Evolutionary conservation across 2,888 invertebrate genomes (phyloP), one percentile per base, ranked within the genome.

Genomic region (Lutraria lutraria): DNA sequence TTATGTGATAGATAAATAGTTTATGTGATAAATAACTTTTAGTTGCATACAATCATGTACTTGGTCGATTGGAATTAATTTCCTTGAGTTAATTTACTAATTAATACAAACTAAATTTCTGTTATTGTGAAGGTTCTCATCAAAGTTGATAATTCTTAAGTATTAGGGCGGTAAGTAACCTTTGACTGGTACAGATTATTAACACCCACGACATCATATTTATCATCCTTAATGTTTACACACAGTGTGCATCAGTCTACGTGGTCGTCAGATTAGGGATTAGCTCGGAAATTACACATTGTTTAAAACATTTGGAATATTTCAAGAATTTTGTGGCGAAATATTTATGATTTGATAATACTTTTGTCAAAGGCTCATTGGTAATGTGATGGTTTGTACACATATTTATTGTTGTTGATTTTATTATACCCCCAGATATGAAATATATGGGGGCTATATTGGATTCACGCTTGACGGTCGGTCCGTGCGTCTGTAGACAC

Each of bases 191-290:
- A 68, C 63, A 60, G n/a, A 25, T 68, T 0, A 68, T 68, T 68
- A 68, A 8, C 63, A 25, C 63, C 63, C 25, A 68, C 63, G 25
- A 25, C 63, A 68, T 68, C 43, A 43, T 60, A 68, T 68, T 68
- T 68, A 68, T 68, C 63, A 68, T 68, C 63, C 63, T 68, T 68
- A 21, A 68, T 68, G 25, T 68, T 68, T 68, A 68, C 63, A 68
- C 25, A 25, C 63, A 68, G 12, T 0, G 63, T n/a, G 25, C 25
- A 68, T 25, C 63, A 68, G 63, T 68, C 63, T n/a, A 68, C 3
- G 21, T n/a, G 63, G 25, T 68, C 63, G 12, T 68, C 25, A 8
- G 25, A 25, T 68, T 25, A 25, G 63, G 56, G 3, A 25, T 25
- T 68, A 25, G 25, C 12, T 68, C 63, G 8, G 63, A 68, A 25